These are phyloP conservation scores for Cheilinus undulatus DNA, from an alignment of 2,113 vertebrate species.

Conservation along the genomic window DNA sequence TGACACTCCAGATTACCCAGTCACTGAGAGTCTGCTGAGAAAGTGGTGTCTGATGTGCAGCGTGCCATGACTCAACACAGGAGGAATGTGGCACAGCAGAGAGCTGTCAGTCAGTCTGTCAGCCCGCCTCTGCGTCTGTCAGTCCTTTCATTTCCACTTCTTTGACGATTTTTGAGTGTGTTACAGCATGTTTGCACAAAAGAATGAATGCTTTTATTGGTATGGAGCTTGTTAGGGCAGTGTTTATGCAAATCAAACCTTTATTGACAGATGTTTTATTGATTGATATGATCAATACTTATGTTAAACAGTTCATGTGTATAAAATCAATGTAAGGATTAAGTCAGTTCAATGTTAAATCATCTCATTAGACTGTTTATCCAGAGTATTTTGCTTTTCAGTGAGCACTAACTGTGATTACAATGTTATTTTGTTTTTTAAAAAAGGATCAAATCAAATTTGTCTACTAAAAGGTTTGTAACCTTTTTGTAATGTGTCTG, in stretches of 20 bases:
- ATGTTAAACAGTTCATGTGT: slow-evolving; percentile 1
- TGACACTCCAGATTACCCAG: slow-evolving; percentile 73
- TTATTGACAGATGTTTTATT: slow-evolving; percentile 29
- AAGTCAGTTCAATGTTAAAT: not conserved
- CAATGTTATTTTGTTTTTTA: too few species aligned
- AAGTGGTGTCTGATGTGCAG: slow-evolving; percentile 61
- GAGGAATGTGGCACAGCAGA: slow-evolving; percentile 64
- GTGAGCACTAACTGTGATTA: too few species aligned
- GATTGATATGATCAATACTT: slow-evolving; percentile 42
- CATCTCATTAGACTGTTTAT: slow-evolving; percentile 5
- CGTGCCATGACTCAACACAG: slow-evolving; percentile 64
- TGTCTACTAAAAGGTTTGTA: too few species aligned
- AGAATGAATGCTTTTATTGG: slow-evolving; percentile 10
- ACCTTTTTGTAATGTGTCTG: too few species aligned
- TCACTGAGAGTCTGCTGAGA: slow-evolving; percentile 64
- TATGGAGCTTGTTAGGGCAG: slow-evolving; percentile 22
- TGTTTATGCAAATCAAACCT: slow-evolving; percentile 35
- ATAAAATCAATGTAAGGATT: not conserved
- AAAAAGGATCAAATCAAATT: too few species aligned
- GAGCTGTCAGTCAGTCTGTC: slow-evolving; percentile 64
- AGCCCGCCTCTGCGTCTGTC: slow-evolving; percentile 34
- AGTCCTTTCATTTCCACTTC: slow-evolving; percentile 23
- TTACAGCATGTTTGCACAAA: not conserved
- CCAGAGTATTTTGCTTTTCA: not conserved
- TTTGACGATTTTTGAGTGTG: not conserved